Percentiles rank a stretch among this genome's conserved stretches.
Conservation (phyloP, 2,797 vertebrate species). For the Zonotrichia albicollis region DNA sequence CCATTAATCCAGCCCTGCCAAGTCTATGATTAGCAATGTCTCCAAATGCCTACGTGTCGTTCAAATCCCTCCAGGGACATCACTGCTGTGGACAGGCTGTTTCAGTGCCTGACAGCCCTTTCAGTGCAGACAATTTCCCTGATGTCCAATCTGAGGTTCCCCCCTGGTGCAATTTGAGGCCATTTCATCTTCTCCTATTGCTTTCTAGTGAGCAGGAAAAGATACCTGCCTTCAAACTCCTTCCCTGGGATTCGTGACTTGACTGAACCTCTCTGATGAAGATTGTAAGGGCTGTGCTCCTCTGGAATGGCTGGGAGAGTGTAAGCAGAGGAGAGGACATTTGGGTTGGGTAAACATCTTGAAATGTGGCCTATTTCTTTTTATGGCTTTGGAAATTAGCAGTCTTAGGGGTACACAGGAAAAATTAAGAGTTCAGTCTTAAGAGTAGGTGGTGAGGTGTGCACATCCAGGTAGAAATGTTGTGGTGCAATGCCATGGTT, state of each 20-base stretch:
- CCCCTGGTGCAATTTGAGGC: not conserved
- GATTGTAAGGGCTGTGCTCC: not conserved
- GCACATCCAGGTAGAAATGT: not conserved
- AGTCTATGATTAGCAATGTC: not conserved
- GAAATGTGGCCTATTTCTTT: not conserved
- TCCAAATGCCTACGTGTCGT: not conserved
- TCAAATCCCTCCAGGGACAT: not conserved
- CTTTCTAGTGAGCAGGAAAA: not conserved
- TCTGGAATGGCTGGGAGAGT: not conserved
- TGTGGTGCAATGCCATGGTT: too few species aligned
- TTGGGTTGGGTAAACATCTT: not conserved
- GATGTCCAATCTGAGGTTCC: not conserved
- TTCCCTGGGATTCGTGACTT: not conserved
- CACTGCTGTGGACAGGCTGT: not conserved
- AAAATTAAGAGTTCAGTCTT: not conserved
- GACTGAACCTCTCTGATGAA: not conserved
- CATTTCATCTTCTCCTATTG: not conserved
- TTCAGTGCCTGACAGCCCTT: not conserved
- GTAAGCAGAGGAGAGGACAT: not conserved
- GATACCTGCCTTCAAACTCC: not conserved
- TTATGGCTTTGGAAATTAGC: not conserved
- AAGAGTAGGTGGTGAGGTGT: too few species aligned
- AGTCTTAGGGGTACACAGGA: not conserved
- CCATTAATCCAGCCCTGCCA: not conserved
- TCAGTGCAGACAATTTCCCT: not conserved